Evolutionary conservation across 2,113 vertebrate genomes (phyloP).

Genomic region (Tachycineta bicolor): DNA sequence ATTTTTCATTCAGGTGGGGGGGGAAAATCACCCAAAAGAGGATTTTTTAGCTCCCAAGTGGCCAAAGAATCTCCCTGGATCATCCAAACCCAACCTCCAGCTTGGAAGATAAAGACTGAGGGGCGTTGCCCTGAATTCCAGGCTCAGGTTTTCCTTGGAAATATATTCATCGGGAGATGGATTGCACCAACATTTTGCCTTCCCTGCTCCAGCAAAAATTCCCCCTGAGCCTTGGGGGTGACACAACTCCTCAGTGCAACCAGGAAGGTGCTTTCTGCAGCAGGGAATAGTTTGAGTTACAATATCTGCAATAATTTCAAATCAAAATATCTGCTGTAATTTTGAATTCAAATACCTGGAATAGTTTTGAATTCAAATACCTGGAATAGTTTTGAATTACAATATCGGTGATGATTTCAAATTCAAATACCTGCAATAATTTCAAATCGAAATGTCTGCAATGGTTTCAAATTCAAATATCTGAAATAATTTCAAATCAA

Average conservation of each 20-base stretch:
- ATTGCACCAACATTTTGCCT: background rate
- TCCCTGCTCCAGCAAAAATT: background rate
- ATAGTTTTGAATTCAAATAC: too few relatives aligned
- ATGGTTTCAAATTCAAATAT: too few relatives aligned
- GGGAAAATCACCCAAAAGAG: background rate
- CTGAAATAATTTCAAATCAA: background rate
- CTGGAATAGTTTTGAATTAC: accelerated
- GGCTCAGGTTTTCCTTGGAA: background rate
- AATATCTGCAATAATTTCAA: background rate
- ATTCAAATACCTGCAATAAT: background rate
- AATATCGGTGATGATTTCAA: background rate
- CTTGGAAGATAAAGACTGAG: background rate
- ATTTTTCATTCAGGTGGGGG: background rate
- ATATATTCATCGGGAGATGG: background rate
- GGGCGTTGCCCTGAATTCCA: accelerated
- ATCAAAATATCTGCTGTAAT: background rate
- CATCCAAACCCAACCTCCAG: background rate
- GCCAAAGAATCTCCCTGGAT: background rate
- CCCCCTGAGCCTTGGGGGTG: background rate
- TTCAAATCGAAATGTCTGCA: background rate
- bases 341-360: accelerated
- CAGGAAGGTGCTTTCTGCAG: background rate
- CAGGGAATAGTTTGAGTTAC: background rate
- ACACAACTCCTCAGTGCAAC: background rate
- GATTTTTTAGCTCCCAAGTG: background rate